Evolutionary conservation across 1,140 invertebrate species (phyloP).

Genomic region (Rhagoletis zephyria): DNA sequence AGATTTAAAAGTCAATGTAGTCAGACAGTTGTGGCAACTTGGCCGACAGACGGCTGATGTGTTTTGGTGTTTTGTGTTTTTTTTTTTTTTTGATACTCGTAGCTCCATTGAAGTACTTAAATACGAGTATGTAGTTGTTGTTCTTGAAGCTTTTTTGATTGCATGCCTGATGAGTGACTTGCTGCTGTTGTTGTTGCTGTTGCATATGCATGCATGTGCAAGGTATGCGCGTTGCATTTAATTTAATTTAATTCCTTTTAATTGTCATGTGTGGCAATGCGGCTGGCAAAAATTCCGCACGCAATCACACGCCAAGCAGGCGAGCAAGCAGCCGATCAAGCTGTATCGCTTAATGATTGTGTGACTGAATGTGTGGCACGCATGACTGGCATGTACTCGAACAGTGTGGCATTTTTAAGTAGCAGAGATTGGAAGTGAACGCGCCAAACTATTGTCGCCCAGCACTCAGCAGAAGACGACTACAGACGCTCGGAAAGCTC

Average conservation of each 20-base stretch:
- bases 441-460: too few relatives aligned
- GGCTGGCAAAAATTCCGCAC: conserved; percentile 38
- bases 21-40: conserved; percentile 22
- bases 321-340: background rate
- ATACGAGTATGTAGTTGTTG: background rate
- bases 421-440: background rate
- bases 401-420: background rate
- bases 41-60: background rate
- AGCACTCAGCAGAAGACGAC: too few relatives aligned
- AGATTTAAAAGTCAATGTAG: conserved; percentile 43
- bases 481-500: too few relatives aligned
- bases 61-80: background rate
- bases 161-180: background rate
- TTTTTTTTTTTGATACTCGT: background rate
- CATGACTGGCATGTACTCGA: background rate
- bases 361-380: background rate
- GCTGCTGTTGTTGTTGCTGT: conserved; percentile 32
- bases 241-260: conserved; percentile 52
- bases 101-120: background rate
- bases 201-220: conserved; percentile 29
- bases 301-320: conserved; percentile 17
- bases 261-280: conserved; percentile 48
- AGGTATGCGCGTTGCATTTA: conserved; percentile 36
- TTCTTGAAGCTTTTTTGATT: background rate
- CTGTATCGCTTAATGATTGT: background rate